Conservation (phyloP, 2,888 invertebrate species). For the Altica lythri region DNA sequence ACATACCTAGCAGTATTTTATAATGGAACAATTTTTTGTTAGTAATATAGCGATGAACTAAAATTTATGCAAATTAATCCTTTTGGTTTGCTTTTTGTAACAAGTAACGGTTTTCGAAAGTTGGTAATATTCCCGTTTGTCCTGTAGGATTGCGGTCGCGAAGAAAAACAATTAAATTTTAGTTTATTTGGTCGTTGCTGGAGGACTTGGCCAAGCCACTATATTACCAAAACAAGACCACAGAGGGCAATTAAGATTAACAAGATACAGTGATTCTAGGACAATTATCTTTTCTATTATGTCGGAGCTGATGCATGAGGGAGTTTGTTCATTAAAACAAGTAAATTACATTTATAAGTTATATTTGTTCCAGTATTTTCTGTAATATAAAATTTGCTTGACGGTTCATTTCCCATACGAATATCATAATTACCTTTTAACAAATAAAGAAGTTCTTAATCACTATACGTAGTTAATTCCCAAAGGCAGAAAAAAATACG, state of each 20-base stretch:
- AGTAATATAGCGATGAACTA: no score
- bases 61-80: constrained; percentile 3
- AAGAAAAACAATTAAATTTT: constrained; percentile 17
- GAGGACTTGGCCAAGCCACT: constrained; percentile 21
- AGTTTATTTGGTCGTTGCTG: constrained; percentile 23
- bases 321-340: constrained; percentile 19
- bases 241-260: constrained; percentile 26
- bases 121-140: not conserved
- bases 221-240: constrained; percentile 27
- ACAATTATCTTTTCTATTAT: constrained; percentile 25
- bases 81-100: not conserved
- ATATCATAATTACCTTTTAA: no score
- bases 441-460: no score
- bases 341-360: constrained; percentile 6
- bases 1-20: not conserved
- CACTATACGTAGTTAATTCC: no score
- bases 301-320: constrained; percentile 5
- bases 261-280: constrained; percentile 18
- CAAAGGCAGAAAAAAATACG: no score
- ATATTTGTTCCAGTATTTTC: no score
- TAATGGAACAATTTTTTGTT: not conserved
- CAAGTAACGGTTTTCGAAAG: not conserved
- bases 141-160: not conserved
- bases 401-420: no score
- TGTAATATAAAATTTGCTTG: no score